A percentile compares a stretch with the other conserved stretches of the same genome.
phyloP scores from a whole-genome alignment of 2,113 vertebrate genomes.

The Okapia johnstoni region DNA sequence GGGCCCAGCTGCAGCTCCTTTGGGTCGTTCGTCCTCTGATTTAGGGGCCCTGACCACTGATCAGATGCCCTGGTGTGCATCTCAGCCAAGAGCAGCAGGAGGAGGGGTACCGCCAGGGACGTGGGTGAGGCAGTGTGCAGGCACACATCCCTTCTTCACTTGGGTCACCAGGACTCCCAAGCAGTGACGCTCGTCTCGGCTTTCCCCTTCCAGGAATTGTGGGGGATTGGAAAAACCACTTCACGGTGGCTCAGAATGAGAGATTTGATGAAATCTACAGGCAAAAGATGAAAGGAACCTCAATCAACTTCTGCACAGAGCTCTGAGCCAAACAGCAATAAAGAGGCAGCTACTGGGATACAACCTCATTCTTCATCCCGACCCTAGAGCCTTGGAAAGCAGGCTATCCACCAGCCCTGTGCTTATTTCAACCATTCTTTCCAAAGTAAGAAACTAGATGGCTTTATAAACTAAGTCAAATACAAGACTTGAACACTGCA shows the following conservation, averaged over 20 bases:
- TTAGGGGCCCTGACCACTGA: not conserved
- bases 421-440: not conserved
- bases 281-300: conserved; percentile 75
- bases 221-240: conserved; percentile 92
- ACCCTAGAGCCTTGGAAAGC: not conserved
- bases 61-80: rapidly evolving
- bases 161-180: not conserved
- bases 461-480: not conserved
- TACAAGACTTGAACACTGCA: not conserved
- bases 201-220: conserved; percentile 80
- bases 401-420: not conserved
- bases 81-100: not conserved
- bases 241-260: conserved; percentile 86
- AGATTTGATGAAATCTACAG: conserved; percentile 82
- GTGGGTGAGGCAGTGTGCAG: not conserved
- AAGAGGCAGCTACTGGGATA: not conserved
- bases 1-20: not conserved
- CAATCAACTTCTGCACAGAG: conserved; percentile 73
- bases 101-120: too few species aligned
- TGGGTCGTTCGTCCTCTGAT: not conserved
- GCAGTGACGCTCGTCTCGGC: not conserved
- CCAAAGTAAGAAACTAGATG: conserved; percentile 5
- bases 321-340: conserved; percentile 47
- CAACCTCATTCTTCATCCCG: not conserved
- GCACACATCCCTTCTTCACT: not conserved